These are phyloP conservation scores for Sylvicapra grimmia DNA, from an alignment of 2,113 vertebrate species.

Conservation along the genomic window DNA sequence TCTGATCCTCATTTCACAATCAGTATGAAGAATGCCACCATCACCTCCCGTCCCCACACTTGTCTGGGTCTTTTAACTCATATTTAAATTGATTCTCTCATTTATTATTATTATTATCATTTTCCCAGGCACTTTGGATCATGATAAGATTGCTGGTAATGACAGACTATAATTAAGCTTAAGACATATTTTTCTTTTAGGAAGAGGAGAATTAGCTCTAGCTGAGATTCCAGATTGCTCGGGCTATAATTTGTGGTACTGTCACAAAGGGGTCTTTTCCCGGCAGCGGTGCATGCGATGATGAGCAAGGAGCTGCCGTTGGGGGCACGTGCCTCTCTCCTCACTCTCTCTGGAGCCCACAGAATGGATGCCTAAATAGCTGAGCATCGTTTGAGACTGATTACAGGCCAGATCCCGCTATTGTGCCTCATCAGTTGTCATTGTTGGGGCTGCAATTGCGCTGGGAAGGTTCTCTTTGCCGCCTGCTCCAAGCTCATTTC, in stretches of 20 bases:
- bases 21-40: conserved; percentile 28
- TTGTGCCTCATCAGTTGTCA: conserved; percentile 69
- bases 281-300: not conserved
- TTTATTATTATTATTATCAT: conserved; percentile 63
- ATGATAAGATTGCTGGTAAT: conserved; percentile 75
- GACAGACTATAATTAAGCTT: conserved; percentile 80
- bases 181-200: conserved; percentile 78
- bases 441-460: conserved; percentile 59
- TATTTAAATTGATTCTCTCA: conserved; percentile 15
- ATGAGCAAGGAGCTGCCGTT: conserved; percentile 30
- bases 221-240: conserved; percentile 72
- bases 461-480: conserved; percentile 35
- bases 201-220: conserved; percentile 73
- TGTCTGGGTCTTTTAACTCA: conserved; percentile 29
- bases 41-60: not conserved
- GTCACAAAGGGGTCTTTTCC: conserved; percentile 70
- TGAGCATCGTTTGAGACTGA: conserved; percentile 64
- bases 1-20: not conserved
- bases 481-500: conserved; percentile 40
- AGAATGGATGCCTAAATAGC: conserved; percentile 51
- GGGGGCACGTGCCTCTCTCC: conserved; percentile 30
- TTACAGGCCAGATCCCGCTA: conserved; percentile 63
- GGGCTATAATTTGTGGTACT: conserved; percentile 68
- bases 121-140: conserved; percentile 72
- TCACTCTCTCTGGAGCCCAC: not conserved